These are phyloP conservation scores for Tipula helvola DNA, from an alignment of 2,888 invertebrate species.

Conservation along the genomic window DNA sequence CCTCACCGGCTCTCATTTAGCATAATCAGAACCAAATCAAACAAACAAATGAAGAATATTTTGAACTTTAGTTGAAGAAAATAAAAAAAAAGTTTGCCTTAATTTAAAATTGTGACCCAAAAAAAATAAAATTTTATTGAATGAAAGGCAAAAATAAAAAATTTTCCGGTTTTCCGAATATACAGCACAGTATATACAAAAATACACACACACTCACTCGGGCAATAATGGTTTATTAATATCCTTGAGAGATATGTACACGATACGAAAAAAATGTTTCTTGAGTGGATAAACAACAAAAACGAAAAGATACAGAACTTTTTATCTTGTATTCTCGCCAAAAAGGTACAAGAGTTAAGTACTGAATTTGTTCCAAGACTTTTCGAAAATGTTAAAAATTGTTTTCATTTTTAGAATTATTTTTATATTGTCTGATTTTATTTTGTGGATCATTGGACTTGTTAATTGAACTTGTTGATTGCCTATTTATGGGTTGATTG, in stretches of 20 bases:
- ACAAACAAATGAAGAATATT: neutral
- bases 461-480: neutral
- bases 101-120: neutral
- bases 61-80: neutral
- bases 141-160: neutral
- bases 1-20: neutral
- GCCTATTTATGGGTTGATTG: neutral
- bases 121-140: neutral
- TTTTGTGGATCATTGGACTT: neutral
- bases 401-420: neutral
- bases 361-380: neutral
- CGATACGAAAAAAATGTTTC: neutral
- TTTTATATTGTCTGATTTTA: neutral
- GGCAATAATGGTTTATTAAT: neutral
- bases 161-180: neutral
- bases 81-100: neutral
- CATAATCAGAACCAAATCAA: slow-evolving; percentile 4
- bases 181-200: neutral
- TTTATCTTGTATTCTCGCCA: neutral
- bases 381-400: neutral
- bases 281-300: neutral
- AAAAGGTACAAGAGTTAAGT: neutral
- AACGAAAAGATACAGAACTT: neutral
- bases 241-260: neutral
- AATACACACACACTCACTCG: neutral